Base-by-base conservation (phyloP, 2,888 invertebrate species). In the Alsophila aescularia region DNA sequence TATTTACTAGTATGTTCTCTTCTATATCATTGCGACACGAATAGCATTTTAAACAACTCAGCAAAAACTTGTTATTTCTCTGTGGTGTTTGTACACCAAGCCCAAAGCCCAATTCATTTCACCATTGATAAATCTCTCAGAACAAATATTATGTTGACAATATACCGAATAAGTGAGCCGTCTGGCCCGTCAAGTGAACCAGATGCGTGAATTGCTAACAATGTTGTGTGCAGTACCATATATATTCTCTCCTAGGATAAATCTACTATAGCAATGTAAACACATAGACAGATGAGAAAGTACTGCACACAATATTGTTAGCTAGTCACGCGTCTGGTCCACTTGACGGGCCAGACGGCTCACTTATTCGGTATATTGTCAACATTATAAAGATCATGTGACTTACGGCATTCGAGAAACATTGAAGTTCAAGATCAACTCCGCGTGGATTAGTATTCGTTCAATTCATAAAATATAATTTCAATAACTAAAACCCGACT, bases 261-360 rank as follows among this genome's bases (percentile, higher is more conserved):
- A 29, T 29, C 29, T 9, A n/a, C 29, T n/a, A 29, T 10, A 29
- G 29, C 10, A 10, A 29, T 4, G 10, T 1, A 29, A n/a, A 34
- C 18, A 18, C 3, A 18, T 5, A 34, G 13, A 35, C 35, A 35
- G 35, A 9, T 35, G 35, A 35, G 35, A 35, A 35, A 35, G 35
- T 15, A 15, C 15, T 35, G 35, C 35, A 7, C 10, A 13, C 9
- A 35, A 8, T 32, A 24, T 4, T 4, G 18, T n/a, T n/a, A 31
- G 13, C 41, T 29, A 50, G 18, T 50, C 50, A 42, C 42, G 35
- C 42, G 42, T 14, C 14, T 31, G 16, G 24, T 50, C 13, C 41
- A 29, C 36, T 31, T 50, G 50, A 36, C 36, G 6, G 15, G 27
- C 24, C 15, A 49, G 41, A 49, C 49, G 10, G 14, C 12, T 12